These are phyloP conservation scores for Thelaira solivaga DNA, from an alignment of 2,888 invertebrate genomes.

Conservation along the genomic window DNA sequence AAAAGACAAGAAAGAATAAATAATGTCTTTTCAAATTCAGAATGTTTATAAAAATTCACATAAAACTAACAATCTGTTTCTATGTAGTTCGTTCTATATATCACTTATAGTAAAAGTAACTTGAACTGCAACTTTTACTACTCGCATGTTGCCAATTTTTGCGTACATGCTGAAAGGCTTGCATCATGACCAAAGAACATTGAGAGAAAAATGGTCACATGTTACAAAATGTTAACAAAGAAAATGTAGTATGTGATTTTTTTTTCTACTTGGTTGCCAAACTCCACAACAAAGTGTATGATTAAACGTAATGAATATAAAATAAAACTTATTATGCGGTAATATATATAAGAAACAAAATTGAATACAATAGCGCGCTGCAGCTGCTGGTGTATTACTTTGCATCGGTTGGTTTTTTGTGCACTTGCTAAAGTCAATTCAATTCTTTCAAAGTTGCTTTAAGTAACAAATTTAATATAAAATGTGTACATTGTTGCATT, in stretches of 20 bases:
- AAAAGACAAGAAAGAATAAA: not conserved
- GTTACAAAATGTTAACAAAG: not conserved
- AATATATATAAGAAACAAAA: constrained; percentile 41
- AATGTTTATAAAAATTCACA: not conserved
- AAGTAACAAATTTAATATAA: too few relatives aligned
- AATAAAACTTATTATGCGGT: constrained; percentile 40
- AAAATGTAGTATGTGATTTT: not conserved
- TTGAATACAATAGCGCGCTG: too few relatives aligned
- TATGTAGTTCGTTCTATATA: not conserved
- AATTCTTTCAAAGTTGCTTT: too few relatives aligned
- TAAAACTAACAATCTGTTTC: not conserved
- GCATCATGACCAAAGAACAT: not conserved
- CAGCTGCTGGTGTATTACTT: too few relatives aligned
- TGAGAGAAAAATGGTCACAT: not conserved
- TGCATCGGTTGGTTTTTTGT: too few relatives aligned
- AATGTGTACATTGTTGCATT: too few relatives aligned
- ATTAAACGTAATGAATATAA: constrained; percentile 34
- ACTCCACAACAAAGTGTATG: constrained; percentile 24
- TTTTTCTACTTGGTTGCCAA: constrained; percentile 6
- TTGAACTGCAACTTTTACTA: constrained; percentile 8
- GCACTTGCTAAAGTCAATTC: too few relatives aligned
- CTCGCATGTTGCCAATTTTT: constrained; percentile 8
- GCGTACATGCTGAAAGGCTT: not conserved
- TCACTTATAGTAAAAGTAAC: constrained; percentile 15
- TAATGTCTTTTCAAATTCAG: constrained; percentile 4